Conservation (phyloP, 1,140 invertebrate species). For the Drosophila micromelanica region DNA sequence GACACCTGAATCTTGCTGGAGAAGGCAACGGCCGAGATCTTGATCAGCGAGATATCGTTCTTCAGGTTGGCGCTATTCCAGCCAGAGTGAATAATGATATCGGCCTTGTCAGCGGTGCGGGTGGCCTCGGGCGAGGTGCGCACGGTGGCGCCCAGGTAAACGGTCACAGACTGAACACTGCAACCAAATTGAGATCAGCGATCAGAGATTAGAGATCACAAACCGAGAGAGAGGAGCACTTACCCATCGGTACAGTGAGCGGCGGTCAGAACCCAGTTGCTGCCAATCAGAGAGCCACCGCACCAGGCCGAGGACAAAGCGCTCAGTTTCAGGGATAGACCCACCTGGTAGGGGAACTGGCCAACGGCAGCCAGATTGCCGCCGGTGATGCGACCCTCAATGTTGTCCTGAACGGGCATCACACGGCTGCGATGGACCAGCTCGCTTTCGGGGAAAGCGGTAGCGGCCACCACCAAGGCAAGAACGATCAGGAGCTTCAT, state of each 20-base stretch:
- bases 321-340: slow-evolving; percentile 66
- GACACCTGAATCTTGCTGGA: slow-evolving; percentile 35
- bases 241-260: slow-evolving; percentile 72
- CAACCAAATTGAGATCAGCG: not conserved
- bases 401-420: slow-evolving; percentile 56
- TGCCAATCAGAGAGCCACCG: slow-evolving; percentile 86
- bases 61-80: slow-evolving; percentile 56
- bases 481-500: slow-evolving; percentile 80
- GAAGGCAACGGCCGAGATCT: slow-evolving; percentile 41
- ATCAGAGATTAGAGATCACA: no score
- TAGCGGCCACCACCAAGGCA: slow-evolving; percentile 63
- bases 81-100: slow-evolving; percentile 57
- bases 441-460: slow-evolving; percentile 54
- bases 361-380: slow-evolving; percentile 60
- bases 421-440: slow-evolving; percentile 42
- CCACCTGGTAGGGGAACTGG: slow-evolving; percentile 84
- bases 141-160: slow-evolving; percentile 67
- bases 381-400: slow-evolving; percentile 77
- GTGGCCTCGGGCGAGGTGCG: slow-evolving; percentile 57
- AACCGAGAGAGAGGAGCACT: not conserved
- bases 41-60: slow-evolving; percentile 77
- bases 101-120: slow-evolving; percentile 15
- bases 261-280: slow-evolving; percentile 57
- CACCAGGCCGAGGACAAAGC: slow-evolving; percentile 76
- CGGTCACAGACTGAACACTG: slow-evolving; percentile 59